Evolutionary conservation across 1,140 invertebrate genomes (phyloP).

Genomic region (Papilio polytes): DNA sequence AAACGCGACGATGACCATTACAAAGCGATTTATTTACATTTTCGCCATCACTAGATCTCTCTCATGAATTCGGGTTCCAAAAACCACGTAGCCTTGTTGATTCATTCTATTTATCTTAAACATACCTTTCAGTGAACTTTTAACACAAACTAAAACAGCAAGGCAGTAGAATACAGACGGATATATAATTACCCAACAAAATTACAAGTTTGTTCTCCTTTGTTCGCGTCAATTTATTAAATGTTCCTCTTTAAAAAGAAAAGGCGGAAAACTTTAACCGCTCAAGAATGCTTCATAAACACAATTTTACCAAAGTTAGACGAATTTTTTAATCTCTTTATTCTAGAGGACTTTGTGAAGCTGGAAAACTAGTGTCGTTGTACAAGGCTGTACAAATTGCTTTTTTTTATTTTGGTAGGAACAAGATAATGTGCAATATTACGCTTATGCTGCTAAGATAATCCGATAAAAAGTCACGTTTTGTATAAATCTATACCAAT

Average conservation of each 20-base stretch:
- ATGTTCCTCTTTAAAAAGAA: background rate
- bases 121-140: background rate
- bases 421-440: no score
- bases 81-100: background rate
- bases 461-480: no score
- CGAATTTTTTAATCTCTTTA: background rate
- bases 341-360: background rate
- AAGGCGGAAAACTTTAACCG: background rate
- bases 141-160: conserved; percentile 5
- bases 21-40: background rate
- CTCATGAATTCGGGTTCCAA: background rate
- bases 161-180: background rate
- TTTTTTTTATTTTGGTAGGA: no score
- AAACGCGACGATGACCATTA: background rate
- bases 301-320: conserved; percentile 7
- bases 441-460: no score
- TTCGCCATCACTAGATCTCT: background rate
- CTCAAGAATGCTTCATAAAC: background rate
- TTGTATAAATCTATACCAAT: no score
- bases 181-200: background rate
- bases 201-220: conserved; percentile 12
- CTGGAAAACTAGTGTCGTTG: background rate
- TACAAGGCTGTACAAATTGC: no score
- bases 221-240: conserved; percentile 1
- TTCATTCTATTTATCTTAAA: background rate